Evolutionary conservation across 2,888 invertebrate genomes (phyloP).

Genomic region (Sarcophaga subvicina): DNA sequence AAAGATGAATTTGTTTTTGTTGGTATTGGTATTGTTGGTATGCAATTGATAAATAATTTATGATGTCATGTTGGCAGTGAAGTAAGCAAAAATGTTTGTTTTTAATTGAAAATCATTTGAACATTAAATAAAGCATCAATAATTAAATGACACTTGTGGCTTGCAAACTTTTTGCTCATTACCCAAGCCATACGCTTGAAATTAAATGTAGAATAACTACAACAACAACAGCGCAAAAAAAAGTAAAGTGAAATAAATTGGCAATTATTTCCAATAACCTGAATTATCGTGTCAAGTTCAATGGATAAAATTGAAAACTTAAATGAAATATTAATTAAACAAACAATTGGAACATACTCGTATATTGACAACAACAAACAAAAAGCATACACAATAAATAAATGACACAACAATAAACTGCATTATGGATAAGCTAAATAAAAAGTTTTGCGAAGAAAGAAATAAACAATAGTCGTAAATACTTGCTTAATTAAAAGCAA

Average conservation of each 20-base stretch:
- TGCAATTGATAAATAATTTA: conserved; percentile 55
- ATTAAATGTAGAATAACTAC: background rate
- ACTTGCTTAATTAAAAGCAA: too few relatives aligned
- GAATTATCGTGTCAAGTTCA: conserved; percentile 68
- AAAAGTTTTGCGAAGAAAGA: too few relatives aligned
- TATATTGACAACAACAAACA: conserved; percentile 16
- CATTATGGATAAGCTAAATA: too few relatives aligned
- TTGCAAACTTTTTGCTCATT: background rate
- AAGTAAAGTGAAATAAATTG: conserved; percentile 57
- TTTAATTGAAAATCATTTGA: too few relatives aligned
- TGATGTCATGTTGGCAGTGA: conserved; percentile 56
- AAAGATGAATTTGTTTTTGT: conserved; percentile 5
- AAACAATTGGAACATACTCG: conserved; percentile 38
- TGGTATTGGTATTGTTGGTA: conserved; percentile 39
- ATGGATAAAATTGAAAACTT: conserved; percentile 21
- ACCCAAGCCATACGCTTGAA: background rate
- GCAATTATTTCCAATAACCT: conserved; percentile 56
- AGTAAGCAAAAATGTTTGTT: background rate
- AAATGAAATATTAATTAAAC: background rate
- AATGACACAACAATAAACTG: background rate
- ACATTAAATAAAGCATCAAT: background rate
- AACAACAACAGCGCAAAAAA: conserved; percentile 12
- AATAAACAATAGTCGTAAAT: too few relatives aligned
- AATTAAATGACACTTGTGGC: conserved; percentile 54
- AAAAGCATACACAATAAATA: background rate